Base-by-base conservation (phyloP, 2,888 invertebrate species). In the Sphaerophoria taeniata region DNA sequence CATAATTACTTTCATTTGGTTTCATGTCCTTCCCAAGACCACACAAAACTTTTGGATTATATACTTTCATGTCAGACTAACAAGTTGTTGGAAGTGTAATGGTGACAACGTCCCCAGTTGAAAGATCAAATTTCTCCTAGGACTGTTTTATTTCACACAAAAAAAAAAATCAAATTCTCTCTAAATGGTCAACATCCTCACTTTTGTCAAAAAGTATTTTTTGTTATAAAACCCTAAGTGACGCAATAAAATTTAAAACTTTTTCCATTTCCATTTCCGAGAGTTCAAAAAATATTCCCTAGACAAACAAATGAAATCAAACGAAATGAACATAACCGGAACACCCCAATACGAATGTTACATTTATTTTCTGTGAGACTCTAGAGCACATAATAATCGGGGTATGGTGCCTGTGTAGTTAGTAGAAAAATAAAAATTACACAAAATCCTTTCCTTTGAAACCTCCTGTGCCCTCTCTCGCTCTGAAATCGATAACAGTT, bases 181-280 rank as follows among this genome's bases (percentile, higher is more conserved):
- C n/a, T n/a, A 69, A 70, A 75, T 71, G 79, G 79, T 84, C 83
- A 67, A 76, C 63, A 85, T 81, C 33, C 58, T 69, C 61, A 80
- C 63, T 31, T 70, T 16, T 61, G 56, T 56, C 72, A 63, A 49
- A 85, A 69, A 73, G 61, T 73, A 73, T 76, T 51, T 69, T 36
- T n/a, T n/a, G 56, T 33, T 76, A 76, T 81, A 76, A 85, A 85
- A 70, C 65, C 63, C 60, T 85, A 76, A 76, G 81, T 85, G 72
- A 81, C 76, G 76, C 69, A 85, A 85, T 85, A 76, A 81, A 81
- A 85, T 73, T 85, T 76, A 73, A 72, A 81, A 69, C 51, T 84
- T 79, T 49, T 78, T 71, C 60, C 71, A 73, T 65, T 39, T 71
- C 9, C 34, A 1, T n/a, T n/a, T n/a, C n/a, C n/a, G n/a, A 51